Base-by-base conservation (phyloP, 1,140 invertebrate species). In the Bombus sylvicola region DNA sequence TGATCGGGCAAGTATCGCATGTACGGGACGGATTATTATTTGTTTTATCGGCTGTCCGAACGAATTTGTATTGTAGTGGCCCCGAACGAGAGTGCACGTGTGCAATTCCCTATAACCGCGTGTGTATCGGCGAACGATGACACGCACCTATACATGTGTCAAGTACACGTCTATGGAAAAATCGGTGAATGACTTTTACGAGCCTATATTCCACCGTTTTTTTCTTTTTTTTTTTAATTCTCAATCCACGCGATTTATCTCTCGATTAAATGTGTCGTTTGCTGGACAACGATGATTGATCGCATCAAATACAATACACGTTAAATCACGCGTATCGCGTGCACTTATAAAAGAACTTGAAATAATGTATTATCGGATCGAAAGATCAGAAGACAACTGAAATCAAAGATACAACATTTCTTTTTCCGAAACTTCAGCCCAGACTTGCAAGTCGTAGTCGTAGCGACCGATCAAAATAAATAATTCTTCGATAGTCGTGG, bases 11-110 rank as follows among this genome's bases (percentile, higher is more conserved):
- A 88, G 86, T 89, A 89, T 89, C 76, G 78, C 39, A 62, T 71
- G 62, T 62, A 68, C 83, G 25, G 53, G 47, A 9, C 47, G 64
- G 77, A 89, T 86, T 89, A 89, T 89, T 89, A 89, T 84, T 89
- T 78, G 87, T 86, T 89, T 89, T 83, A 89, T 89, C 69, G 79
- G 62, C 43, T 80, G 64, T 83, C 37, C 69, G 22, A 68, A 82
- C 75, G 83, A 85, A 85, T 88, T 86, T 86, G 81, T 80, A 66
- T 68, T 64, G 41, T 37, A 69, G 43, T 41, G 25, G 37, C 74
- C 57, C 41, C 86, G 64, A 72, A 53, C 78, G 41, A 64, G 37
- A n/a, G 12, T 37, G 62, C 68, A 71, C 73, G 71, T 75, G 47
- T 62, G 37, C 68, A 31, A 18, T 39, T 39, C 37, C 39, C 68